A percentile compares a stretch with the other conserved stretches of the same genome.
phyloP scores from a whole-genome alignment of 2,797 vertebrate species.

The Rousettus madagascariensis region DNA sequence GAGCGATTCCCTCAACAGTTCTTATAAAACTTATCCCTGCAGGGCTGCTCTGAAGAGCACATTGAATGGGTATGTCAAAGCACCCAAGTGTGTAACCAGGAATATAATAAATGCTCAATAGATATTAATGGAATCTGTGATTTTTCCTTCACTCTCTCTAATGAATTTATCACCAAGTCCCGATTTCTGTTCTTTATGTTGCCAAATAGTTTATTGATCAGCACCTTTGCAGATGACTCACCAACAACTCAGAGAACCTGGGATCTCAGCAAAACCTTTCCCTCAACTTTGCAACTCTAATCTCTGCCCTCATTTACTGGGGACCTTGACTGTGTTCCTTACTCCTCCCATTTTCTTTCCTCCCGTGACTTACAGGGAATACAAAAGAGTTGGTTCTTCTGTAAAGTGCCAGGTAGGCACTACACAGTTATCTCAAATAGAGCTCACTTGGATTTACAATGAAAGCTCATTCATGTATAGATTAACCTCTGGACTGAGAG shows the following conservation, averaged over 20 bases:
- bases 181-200: not conserved
- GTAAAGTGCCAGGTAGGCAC: not conserved
- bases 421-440: not conserved
- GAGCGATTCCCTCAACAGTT: not conserved
- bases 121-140: not conserved
- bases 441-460: not conserved
- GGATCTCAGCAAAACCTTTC: not conserved
- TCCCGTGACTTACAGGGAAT: not conserved
- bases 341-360: not conserved
- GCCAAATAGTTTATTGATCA: not conserved
- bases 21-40: not conserved
- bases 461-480: not conserved
- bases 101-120: not conserved
- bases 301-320: conserved; percentile 23
- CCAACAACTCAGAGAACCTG: not conserved
- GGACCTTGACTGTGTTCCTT: conserved; percentile 39
- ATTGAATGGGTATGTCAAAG: not conserved
- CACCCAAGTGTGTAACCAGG: not conserved
- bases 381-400: not conserved
- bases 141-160: not conserved
- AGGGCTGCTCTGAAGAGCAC: not conserved
- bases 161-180: not conserved
- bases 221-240: not conserved
- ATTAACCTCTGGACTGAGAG: conserved; percentile 61
- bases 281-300: conserved; percentile 20